Evolutionary conservation across 2,113 vertebrate genomes (phyloP).

Genomic region (Sinocyclocheilus grahami): DNA sequence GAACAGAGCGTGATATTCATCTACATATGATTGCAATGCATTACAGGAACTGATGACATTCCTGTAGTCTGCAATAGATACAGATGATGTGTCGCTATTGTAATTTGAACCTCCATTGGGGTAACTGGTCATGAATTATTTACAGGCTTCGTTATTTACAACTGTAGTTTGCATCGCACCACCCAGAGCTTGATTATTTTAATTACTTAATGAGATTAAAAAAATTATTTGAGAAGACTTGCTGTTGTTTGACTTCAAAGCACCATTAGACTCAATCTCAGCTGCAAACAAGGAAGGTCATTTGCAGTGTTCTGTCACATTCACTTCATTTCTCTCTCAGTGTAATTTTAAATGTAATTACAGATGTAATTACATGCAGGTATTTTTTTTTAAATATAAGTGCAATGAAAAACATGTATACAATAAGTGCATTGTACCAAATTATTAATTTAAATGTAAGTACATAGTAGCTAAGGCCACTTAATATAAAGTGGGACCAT

Average conservation of each 20-base stretch:
- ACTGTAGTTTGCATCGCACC: constrained; percentile 47
- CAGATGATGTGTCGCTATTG: constrained; percentile 1
- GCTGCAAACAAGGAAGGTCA: background rate
- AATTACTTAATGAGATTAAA: constrained; percentile 55
- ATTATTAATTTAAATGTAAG: too few relatives aligned
- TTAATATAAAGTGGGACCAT: too few relatives aligned
- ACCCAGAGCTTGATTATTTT: constrained; percentile 45
- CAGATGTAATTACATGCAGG: too few relatives aligned
- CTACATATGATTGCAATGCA: constrained; percentile 10
- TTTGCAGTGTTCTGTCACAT: background rate
- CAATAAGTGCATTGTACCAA: too few relatives aligned
- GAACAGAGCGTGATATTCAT: background rate
- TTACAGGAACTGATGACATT: constrained; percentile 37
- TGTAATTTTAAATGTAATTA: too few relatives aligned
- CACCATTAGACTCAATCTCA: constrained; percentile 21
- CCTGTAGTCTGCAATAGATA: background rate
- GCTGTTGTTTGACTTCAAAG: constrained; percentile 37
- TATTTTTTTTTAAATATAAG: too few relatives aligned
- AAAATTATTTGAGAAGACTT: constrained; percentile 47
- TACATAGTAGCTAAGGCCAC: too few relatives aligned
- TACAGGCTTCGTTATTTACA: constrained; percentile 48
- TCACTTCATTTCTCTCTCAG: too few relatives aligned
- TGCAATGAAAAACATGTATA: too few relatives aligned
- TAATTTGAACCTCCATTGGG: constrained; percentile 54
- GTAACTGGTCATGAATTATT: constrained; percentile 53